Base-by-base conservation (phyloP, 1,140 invertebrate species). In the Drosophila setifemur region DNA sequence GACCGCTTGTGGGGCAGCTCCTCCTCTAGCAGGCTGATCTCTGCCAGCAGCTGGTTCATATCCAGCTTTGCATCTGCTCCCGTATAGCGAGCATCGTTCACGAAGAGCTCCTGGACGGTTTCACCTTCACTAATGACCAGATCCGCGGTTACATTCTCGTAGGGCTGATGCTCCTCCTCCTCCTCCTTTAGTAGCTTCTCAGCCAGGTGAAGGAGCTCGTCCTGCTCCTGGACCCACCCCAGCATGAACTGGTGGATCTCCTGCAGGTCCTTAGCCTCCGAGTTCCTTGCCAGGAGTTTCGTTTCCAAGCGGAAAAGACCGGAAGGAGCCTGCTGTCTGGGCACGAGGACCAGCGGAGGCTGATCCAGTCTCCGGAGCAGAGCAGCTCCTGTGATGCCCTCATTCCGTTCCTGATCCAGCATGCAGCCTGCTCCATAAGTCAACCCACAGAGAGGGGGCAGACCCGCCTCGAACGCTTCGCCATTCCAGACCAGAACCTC, bases 401-500 rank as follows among this genome's bases (percentile, higher is more conserved):
- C 35, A 0, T 88, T 70, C 2, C 76, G 68, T 42, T 89, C 70
- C 23, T 82, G 70, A 42, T 91, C 91, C 25, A 91, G 42, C 48
- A 92, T 58, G 64, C 92, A 92, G 44, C 61, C 58, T 4, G 90
- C 76, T 0, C 91, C 90, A 40, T 73, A 63, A 8, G 42, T 50
- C 1, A 14, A 52, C 7, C 61, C 42, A 61, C 92, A 92, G 3
- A 88, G 79, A 5, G 91, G 69, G 23, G 91, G 91, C 47, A 91
- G 71, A 18, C 91, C 91, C 19, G 90, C 71, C 43, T 90, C 86
- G 60, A 93, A 93, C 1, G 89, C 82, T 26, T 89, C 77, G 2
- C 91, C 91, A 57, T 92, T 90, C 89, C 91, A 92, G 1, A 91
- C 82, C 0, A 93, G 79, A 19, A 91, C 77, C 60, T 92, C 92